Base-by-base conservation (phyloP, 2,797 vertebrate genomes). In the Anguilla obscura region DNA sequence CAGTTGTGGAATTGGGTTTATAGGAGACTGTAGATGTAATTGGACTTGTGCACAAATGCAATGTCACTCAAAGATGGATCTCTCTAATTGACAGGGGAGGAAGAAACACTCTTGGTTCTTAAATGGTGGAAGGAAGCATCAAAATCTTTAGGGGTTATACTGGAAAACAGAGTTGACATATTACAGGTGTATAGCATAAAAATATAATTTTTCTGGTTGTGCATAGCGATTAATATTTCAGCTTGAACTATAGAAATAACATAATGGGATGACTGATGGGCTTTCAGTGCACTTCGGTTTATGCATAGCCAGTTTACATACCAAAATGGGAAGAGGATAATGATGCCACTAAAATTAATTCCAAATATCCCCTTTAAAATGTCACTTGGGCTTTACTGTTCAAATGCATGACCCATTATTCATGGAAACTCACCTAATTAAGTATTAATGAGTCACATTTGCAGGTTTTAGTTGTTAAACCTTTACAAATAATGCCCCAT, bases 371-470 rank as follows among this genome's bases (percentile, higher is more conserved):
- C 12, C 36, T 79, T 45, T 79, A 4, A 45, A 45, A 79, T 45
- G 74, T 18, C 36, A 36, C 27, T 76, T 30, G 33, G 27, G 40
- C 76, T 24, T 80, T 24, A 45, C 21, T n/a, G 5, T 48, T 82
- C 79, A 82, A 24, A 45, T 50, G 79, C 6, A 1, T 21, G 9
- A n/a, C 79, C 79, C 79, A 50, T 48, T 21, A 48, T 48, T 24
- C 21, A 50, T 50, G 18, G 8, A 4, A n/a, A n/a, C 45, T 50
- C 79, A 50, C 18, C 21, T 16, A n/a, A 12, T 82, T 9, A 82
- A 50, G 40, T 82, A 82, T 50, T 82, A 82, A 82, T 82, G 40
- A 33, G 79, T 45, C 74, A 45, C 16, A 79, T 79, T 79, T 45
- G 14, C 74, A 4, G 36, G 30, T 79, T 79, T 79, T 79, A 79